Base-by-base conservation (phyloP, 35 echinoderm and acorn worm species). In the Ophioderma brevispina region DNA sequence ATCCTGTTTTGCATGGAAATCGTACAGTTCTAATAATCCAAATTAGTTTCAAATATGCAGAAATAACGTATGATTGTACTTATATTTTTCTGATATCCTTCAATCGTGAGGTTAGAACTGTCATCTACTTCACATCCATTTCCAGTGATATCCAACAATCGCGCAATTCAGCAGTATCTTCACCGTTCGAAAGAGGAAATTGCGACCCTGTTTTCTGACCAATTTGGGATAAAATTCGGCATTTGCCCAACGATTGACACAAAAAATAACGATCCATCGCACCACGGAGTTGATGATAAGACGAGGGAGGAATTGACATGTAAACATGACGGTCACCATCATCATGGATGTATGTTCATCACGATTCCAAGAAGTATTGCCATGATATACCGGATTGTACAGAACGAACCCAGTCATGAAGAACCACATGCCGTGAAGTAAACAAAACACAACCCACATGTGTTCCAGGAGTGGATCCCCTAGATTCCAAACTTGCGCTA, bases 371-470 rank as follows among this genome's bases (percentile, higher is more conserved):
- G 59, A 13, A 8, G 59, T 70, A 8, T 4, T 8, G 41, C 17
- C 17, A 8, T 46, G 41, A n/a, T n/a, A n/a, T 46, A 70, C 23
- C 1, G 97, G 97, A 30, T 76, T 50, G 80, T 93, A 99, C 0
- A 99, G 85, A 13, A 95, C 88, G 35, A 92, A 87, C 2, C 90
- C 97, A 0, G 93, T 75, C 86, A 90, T 87, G 77, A 90, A 95
- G 55, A 99, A 99, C 97, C 97, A 99, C 8, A 94, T 99, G 11
- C 97, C 97, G 37, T 99, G 97, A 64, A 95, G 77, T n/a, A 99
- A 79, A 8, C 81, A 93, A 41, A 76, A 93, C 6, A 89, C 31
- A n/a, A 93, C 79, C 36, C 97, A 49, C 82, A 99, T 88, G 76
- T 93, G 42, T 21, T 70, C 55, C 15, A 99, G 76, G 40, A 91